Evolutionary conservation across 2,797 vertebrate genomes (phyloP).

Genomic region (Pipistrellus pipistrellus): DNA sequence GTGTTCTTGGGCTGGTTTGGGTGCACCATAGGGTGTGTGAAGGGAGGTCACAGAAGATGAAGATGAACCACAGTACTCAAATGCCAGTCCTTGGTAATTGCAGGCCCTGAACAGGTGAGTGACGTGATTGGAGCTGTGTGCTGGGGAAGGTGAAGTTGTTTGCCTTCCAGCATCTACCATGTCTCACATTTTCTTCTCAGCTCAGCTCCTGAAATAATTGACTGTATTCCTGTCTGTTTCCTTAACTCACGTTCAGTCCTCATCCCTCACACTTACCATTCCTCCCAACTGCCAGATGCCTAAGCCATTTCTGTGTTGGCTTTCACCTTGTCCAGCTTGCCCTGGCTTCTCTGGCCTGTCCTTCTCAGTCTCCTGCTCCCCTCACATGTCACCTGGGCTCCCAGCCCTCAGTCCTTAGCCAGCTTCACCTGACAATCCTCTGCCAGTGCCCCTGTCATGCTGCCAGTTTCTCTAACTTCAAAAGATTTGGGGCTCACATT

Average conservation of each 20-base stretch:
- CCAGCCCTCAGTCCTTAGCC: background rate
- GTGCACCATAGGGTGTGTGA: background rate
- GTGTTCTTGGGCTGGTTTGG: constrained; percentile 21
- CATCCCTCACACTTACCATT: background rate
- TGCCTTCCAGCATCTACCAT: background rate
- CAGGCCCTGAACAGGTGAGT: background rate
- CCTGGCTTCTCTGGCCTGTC: background rate
- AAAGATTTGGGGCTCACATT: background rate
- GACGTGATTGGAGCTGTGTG: background rate
- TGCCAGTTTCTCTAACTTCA: background rate
- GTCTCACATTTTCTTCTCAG: constrained; percentile 23
- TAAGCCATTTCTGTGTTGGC: background rate
- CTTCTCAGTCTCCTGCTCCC: background rate
- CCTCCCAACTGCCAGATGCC: background rate
- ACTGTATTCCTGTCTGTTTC: constrained; percentile 10
- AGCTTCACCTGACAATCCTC: background rate
- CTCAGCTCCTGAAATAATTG: background rate
- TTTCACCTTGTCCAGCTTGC: background rate
- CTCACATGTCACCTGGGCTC: background rate
- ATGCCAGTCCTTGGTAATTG: background rate
- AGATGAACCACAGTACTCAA: constrained; percentile 6
- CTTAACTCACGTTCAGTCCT: background rate
- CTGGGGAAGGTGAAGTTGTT: background rate
- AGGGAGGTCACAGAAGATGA: background rate
- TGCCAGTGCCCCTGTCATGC: background rate